phyloP scores from a whole-genome alignment of 2,888 invertebrate species.

The Phortica okadai region DNA sequence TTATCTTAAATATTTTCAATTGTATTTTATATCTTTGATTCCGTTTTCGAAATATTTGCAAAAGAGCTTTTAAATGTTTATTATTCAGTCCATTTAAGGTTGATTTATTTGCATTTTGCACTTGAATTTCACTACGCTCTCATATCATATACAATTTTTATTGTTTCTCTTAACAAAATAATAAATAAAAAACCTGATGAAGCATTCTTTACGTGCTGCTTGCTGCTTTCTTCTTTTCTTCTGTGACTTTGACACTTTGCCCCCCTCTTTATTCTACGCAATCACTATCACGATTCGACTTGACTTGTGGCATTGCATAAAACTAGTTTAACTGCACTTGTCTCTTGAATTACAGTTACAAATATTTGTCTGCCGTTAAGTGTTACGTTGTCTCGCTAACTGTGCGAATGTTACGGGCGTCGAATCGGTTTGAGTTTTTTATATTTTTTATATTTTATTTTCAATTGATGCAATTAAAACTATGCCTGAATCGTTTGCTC shows the following conservation, averaged over 20 bases:
- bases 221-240: too few relatives aligned
- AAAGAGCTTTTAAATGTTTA: constrained; percentile 38
- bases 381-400: constrained; percentile 52
- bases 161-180: constrained; percentile 8
- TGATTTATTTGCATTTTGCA: constrained; percentile 68
- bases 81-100: constrained; percentile 32
- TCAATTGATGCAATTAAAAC: too few relatives aligned
- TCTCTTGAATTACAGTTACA: constrained; percentile 33
- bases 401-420: constrained; percentile 40
- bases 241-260: too few relatives aligned
- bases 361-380: constrained; percentile 51
- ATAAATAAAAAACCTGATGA: too few relatives aligned
- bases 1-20: neutral
- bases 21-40: neutral
- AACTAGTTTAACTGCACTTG: constrained; percentile 68
- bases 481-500: too few relatives aligned
- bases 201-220: too few relatives aligned
- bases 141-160: constrained; percentile 9
- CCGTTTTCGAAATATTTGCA: neutral
- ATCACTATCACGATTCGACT: too few relatives aligned
- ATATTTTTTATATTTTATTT: too few relatives aligned
- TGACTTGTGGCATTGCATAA: constrained; percentile 8
- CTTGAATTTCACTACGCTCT: constrained; percentile 55
- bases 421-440: too few relatives aligned
- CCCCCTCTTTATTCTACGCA: too few relatives aligned